These are phyloP conservation scores for Seira ritae DNA, from an alignment of 2,888 invertebrate species.

Conservation along the genomic window DNA sequence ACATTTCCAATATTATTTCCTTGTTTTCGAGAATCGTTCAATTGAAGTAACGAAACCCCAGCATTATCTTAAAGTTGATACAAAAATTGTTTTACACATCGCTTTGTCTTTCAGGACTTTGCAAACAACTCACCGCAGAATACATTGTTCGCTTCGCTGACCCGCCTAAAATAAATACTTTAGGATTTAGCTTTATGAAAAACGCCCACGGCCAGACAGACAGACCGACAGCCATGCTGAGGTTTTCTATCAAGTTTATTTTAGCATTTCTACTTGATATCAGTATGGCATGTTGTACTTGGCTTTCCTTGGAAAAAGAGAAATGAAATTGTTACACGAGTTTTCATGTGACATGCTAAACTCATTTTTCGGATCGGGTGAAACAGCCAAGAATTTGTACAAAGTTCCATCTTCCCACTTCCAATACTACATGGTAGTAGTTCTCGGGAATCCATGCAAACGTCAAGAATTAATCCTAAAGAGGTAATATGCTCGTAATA, in stretches of 20 bases:
- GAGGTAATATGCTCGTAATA: not conserved
- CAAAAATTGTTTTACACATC: too few relatives aligned
- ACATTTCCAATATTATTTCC: not conserved
- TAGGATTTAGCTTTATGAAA: too few relatives aligned
- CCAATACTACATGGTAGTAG: not conserved
- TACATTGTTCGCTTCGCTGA: too few relatives aligned
- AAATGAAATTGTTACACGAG: constrained; percentile 31
- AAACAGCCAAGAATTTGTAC: not conserved
- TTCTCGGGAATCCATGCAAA: not conserved
- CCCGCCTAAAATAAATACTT: too few relatives aligned
- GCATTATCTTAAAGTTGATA: too few relatives aligned
- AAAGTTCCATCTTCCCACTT: not conserved
- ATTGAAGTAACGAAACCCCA: not conserved
- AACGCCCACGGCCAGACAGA: not conserved
- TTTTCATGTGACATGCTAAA: constrained; percentile 33
- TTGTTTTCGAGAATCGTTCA: not conserved
- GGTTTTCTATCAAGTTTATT: too few relatives aligned
- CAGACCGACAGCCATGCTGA: not conserved
- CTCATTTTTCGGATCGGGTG: not conserved
- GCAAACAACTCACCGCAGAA: too few relatives aligned
- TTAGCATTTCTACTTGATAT: not conserved
- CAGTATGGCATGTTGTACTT: constrained; percentile 11
- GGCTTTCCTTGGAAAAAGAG: not conserved
- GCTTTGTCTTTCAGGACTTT: too few relatives aligned
- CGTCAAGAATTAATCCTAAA: not conserved